Evolutionary conservation across 1,140 invertebrate species (phyloP).

Genomic region (Caerostris darwini): DNA sequence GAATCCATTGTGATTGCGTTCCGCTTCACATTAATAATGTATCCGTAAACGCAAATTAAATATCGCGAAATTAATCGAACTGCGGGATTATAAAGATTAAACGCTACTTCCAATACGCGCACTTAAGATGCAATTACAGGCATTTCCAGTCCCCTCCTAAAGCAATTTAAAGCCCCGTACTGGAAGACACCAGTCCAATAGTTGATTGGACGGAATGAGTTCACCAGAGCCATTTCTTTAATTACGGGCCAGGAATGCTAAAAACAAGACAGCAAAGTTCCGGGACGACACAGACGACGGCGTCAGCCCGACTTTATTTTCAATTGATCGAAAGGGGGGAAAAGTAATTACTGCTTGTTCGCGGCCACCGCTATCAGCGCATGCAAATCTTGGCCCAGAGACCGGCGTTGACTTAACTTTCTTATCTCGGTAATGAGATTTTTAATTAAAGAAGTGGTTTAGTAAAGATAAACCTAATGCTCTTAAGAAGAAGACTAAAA

Average conservation of each 20-base stretch:
- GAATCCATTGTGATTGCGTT: no score
- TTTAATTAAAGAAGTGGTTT: conserved; percentile 73
- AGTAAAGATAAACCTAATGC: conserved; percentile 53
- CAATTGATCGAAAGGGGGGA: conserved; percentile 48
- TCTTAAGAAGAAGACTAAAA: neutral
- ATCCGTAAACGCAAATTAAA: neutral
- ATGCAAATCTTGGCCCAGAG: conserved; percentile 39
- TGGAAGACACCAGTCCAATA: neutral
- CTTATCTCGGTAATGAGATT: conserved; percentile 65
- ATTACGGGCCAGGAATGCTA: neutral
- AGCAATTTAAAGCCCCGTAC: neutral
- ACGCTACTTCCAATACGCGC: neutral
- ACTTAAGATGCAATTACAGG: neutral
- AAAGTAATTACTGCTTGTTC: conserved; percentile 39
- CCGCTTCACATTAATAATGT: no score
- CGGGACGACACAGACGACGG: neutral
- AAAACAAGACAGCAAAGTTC: neutral
- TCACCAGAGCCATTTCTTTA: conserved; percentile 10
- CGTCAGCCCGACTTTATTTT: conserved; percentile 19
- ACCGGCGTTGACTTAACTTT: conserved; percentile 34
- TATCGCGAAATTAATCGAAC: neutral
- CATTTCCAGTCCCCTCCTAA: neutral
- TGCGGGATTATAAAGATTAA: neutral
- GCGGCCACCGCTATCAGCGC: neutral
- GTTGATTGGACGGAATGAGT: neutral